Base-by-base conservation (phyloP, 2,888 invertebrate species). In the Stenotaenia linearis region DNA sequence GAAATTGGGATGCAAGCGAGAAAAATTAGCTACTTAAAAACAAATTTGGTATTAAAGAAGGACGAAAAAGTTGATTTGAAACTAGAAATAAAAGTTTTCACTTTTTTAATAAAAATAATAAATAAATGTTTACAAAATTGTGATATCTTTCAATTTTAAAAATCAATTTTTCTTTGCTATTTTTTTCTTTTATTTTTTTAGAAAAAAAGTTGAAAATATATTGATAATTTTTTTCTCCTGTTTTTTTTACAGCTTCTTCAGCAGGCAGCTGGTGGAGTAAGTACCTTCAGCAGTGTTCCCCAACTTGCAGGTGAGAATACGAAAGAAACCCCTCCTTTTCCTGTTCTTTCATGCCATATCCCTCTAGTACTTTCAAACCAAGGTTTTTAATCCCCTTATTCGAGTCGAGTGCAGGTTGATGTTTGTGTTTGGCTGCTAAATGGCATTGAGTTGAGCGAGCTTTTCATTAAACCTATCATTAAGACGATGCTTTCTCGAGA, bases 191-290 rank as follows among this genome's bases (percentile, higher is more conserved):
- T 18, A n/a, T n/a, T 21, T 23, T 18, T 56, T 7, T 21, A 56
- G 4, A 56, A 4, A 23, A n/a, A 28, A 69, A 23, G 2, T 10
- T 7, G 9, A 69, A 28, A 6, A 10, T 69, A 28, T 69, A 28
- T 4, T 30, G 12, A 75, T n/a, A n/a, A 28, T 35, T 12, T 76
- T 32, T 28, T n/a, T 35, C 30, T 77, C 10, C 12, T 76, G 5
- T 78, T 74, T 74, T 78, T 74, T 25, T 45, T 32, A n/a, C 61
- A 79, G 79, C 50, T 79, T 76, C 77, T 79, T 45, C 79, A 79
- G 50, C 79, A 79, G 50, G 79, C 79, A 76, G 79, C 79, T 79
- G 79, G 79, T 30, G 76, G 30, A 50, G 30, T 79, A 10, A 50
- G 79, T 50, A 37, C 79, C n/a, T 79, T 79, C 50, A 76, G n/a